These are phyloP conservation scores for Tenrec ecaudatus DNA, from an alignment of 2,113 vertebrate genomes.

Conservation along the genomic window DNA sequence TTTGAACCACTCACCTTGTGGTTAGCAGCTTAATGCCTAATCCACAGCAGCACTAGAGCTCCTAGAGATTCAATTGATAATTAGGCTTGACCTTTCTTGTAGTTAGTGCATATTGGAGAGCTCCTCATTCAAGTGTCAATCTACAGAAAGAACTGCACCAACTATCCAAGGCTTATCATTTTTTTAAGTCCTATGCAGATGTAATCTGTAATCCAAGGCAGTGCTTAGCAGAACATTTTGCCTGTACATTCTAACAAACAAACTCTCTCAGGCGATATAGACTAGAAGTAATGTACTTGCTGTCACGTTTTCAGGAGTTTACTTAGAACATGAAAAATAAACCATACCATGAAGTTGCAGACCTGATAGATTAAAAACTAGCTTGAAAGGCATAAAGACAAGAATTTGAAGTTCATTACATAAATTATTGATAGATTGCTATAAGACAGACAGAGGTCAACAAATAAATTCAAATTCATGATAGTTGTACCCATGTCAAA, in stretches of 20 bases:
- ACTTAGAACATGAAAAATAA: not conserved
- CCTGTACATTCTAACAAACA: not conserved
- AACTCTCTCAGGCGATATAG: not conserved
- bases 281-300: not conserved
- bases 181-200: too few relatives aligned
- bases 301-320: not conserved
- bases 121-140: not conserved
- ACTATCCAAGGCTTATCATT: too few relatives aligned
- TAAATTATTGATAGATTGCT: not conserved
- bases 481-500: too few relatives aligned
- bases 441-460: too few relatives aligned
- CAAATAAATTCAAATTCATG: too few relatives aligned
- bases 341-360: not conserved
- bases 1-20: too few relatives aligned
- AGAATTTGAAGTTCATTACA: not conserved
- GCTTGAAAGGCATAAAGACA: not conserved
- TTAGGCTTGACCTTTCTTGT: fast-evolving
- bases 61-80: not conserved
- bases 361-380: not conserved
- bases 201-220: too few relatives aligned
- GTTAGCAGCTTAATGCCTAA: too few relatives aligned
- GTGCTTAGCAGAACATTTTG: not conserved
- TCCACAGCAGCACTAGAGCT: too few relatives aligned
- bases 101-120: not conserved
- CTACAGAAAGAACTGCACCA: not conserved